Base-by-base conservation (phyloP, 2,113 vertebrate genomes). In the Noturus placidus region DNA sequence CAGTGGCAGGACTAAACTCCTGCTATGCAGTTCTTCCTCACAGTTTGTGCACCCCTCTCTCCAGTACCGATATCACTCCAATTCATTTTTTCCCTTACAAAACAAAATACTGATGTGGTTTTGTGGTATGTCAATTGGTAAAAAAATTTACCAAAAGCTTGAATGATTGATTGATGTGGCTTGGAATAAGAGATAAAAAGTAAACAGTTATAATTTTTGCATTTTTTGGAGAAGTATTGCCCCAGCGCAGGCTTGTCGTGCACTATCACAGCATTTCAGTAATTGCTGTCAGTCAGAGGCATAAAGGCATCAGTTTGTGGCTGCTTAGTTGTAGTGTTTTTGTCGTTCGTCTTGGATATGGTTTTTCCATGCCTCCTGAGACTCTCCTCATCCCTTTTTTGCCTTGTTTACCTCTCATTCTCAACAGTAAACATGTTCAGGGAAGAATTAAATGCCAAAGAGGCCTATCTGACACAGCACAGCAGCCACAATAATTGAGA, bases 221-320 rank as follows among this genome's bases (percentile, higher is more conserved):
- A 65, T 65, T 84, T 87, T 92, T 93, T 88, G 89, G 82, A n/a
- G 77, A 70, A 42, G 88, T 92, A 91, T 86, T 65, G 87, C 72
- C 86, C 74, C 76, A 83, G 50, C 52, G 46, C 84, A 82, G 83
- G 86, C 79, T 88, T 87, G 88, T 87, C 87, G 33, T 80, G 56
- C 65, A 54, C 84, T 86, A 90, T 90, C 87, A 89, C 69, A 90
- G 88, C 69, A 77, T 38, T 83, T 87, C 92, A 92, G 93, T 95
- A 95, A 95, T 95, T 96, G 95, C 95, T 95, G 95, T 95, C 95
- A 96, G 93, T 95, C 94, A 90, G 83, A 90, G 35, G 78, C 86
- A 89, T 90, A 90, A 90, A 90, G 88, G 88, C 88, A 83, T 78
- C 83, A 78, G 85, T 90, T 89, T 87, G 86, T 78, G 74, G 61